Evolutionary conservation across 1,140 invertebrate genomes (phyloP), one percentile per base, ranked within the genome.

Genomic region (Drosophila ohnishii): DNA sequence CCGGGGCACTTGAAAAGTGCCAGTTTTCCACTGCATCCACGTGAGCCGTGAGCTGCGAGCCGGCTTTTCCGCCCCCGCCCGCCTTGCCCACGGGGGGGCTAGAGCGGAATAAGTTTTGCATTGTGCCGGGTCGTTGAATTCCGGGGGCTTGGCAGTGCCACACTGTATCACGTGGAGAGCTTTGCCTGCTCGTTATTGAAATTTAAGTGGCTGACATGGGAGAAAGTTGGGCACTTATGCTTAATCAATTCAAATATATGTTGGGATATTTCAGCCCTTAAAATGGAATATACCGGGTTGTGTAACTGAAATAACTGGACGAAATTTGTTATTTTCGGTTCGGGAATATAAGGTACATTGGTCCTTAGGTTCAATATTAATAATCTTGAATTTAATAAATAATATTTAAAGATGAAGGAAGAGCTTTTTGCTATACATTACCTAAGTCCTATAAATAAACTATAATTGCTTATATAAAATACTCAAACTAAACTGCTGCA

Each of bases 1-100:
- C 42, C 30, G 37, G 42, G 58, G 30, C 80, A 82, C 75, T 82
- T 82, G 60, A 75, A 70, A 82, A 83, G 71, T 75, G 75, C 44
- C 78, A 75, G 71, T 62, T 75, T 62, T 60, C 64, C 64, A 57
- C 32, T 25, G 61, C 57, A 56, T 57, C 62, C 62, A 75, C 55
- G 60, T 57, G 35, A 59, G 60, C n/a, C 32, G 44, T 5, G 35
- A 35, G 28, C 14, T 25, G 32, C 1, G 35, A 42, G 51, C 51
- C 51, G 34, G 51, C 34, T 25, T 53, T 55, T 39, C 34, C 50
- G 32, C 50, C 32, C 11, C 10, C 32, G 14, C 14, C 10, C 25
- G 32, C 10, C 19, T 22, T 48, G 45, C 14, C 47, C 40, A 19
- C 39, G 45, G 37, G 50, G 65, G 57, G 55, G 73, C 66, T 42